phyloP scores from a whole-genome alignment of 53 echinoderm and acorn worm species.

The Temnopleurus reevesii region DNA sequence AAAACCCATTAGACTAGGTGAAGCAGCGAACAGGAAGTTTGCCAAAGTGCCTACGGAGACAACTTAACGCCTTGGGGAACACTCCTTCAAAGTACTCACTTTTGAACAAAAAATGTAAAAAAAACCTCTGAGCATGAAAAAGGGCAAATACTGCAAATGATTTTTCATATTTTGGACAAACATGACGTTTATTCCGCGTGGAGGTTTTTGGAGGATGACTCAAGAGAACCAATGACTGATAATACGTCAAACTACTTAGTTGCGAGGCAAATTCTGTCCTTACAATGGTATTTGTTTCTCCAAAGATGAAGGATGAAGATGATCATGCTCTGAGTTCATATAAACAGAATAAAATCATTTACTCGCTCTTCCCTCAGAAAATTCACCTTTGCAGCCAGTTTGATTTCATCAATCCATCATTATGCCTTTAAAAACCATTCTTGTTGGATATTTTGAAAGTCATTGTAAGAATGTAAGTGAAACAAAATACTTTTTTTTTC shows the following conservation, averaged over 20 bases:
- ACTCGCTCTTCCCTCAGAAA: no score
- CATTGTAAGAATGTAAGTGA: no score
- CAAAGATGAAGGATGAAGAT: no score
- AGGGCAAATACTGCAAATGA: conserved; percentile 10
- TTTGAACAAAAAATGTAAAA: background rate
- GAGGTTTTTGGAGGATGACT: background rate
- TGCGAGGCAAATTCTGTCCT: background rate
- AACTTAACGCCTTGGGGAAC: background rate
- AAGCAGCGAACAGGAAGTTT: conserved; percentile 58
- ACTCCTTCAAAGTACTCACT: background rate
- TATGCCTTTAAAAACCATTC: no score
- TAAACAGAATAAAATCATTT: no score
- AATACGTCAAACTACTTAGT: conserved; percentile 22
- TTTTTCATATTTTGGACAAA: background rate
- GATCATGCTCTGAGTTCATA: no score
- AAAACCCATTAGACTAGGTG: conserved; percentile 46
- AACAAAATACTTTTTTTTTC: no score
- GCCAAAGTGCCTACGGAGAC: background rate
- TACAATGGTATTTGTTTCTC: background rate
- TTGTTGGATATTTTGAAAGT: no score
- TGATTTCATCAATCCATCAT: no score
- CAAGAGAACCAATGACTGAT: conserved; percentile 1
- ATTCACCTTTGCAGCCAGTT: no score
- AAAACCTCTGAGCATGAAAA: background rate
- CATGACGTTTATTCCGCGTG: conserved; percentile 2